phyloP scores from a whole-genome alignment of 1,140 invertebrate genomes.

The Latrodectus geometricus region DNA sequence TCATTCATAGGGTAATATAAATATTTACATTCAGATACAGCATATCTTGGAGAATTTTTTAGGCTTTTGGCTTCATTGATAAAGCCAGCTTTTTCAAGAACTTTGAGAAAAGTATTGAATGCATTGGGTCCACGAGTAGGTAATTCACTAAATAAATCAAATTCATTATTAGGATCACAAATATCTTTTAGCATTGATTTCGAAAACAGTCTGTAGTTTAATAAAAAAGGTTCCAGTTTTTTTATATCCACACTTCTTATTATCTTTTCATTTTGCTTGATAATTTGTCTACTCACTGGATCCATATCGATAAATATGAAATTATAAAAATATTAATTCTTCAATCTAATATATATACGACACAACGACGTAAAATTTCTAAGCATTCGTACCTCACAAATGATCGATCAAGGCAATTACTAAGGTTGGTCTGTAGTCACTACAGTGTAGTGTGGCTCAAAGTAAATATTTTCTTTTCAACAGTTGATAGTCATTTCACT shows the following conservation, averaged over 20 bases:
- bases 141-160: conserved; percentile 26
- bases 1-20: conserved; percentile 16
- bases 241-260: background rate
- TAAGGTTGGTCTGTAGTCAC: no score
- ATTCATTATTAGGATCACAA: background rate
- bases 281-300: background rate
- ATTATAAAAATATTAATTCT: no score
- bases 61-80: background rate
- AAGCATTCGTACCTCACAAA: no score
- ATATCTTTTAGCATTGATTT: conserved; percentile 25
- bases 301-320: background rate
- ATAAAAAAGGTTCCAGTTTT: background rate
- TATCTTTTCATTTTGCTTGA: background rate
- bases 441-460: no score
- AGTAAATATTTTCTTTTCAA: no score
- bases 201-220: conserved; percentile 14
- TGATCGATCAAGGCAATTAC: no score
- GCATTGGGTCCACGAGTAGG: conserved; percentile 24
- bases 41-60: background rate
- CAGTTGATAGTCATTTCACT: no score
- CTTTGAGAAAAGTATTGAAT: conserved; percentile 13
- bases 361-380: no score
- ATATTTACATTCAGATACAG: background rate
- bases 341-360: no score
- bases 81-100: conserved; percentile 24